Evolutionary conservation across 2,888 invertebrate genomes (phyloP).

Genomic region (Agonopterix subpropinquella): DNA sequence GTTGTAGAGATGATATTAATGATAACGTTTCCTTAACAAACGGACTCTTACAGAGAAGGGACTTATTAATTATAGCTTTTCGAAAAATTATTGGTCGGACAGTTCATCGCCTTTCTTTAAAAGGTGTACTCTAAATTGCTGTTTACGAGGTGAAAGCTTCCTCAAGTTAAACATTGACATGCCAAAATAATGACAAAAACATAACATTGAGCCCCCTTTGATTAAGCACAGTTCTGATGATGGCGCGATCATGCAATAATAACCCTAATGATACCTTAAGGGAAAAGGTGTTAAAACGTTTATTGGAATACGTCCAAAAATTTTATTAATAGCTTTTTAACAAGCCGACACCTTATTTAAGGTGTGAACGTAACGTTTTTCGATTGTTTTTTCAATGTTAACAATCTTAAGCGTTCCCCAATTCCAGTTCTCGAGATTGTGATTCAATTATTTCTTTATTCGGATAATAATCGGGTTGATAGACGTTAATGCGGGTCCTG

Average conservation of each 20-base stretch:
- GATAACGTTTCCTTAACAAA: too few species aligned
- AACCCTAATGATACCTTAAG: slow-evolving; percentile 66
- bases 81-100: too few species aligned
- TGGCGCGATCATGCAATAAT: slow-evolving; percentile 49
- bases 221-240: slow-evolving; percentile 20
- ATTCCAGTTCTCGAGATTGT: slow-evolving; percentile 20
- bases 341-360: slow-evolving; percentile 59
- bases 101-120: background rate
- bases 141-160: background rate
- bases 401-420: slow-evolving; percentile 4
- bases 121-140: background rate
- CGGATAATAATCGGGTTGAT: slow-evolving; percentile 26
- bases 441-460: slow-evolving; percentile 30
- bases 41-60: too few species aligned
- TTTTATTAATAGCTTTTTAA: slow-evolving; percentile 72
- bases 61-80: too few species aligned
- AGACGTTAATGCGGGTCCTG: slow-evolving; percentile 23
- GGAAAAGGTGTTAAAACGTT: slow-evolving; percentile 74
- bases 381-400: slow-evolving; percentile 19
- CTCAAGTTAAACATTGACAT: background rate
- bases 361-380: slow-evolving; percentile 52
- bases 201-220: background rate
- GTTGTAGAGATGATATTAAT: too few species aligned
- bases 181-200: background rate
- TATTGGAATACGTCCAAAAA: slow-evolving; percentile 69